Evolutionary conservation across 2,113 vertebrate genomes (phyloP).

Genomic region (Carassius carassius): DNA sequence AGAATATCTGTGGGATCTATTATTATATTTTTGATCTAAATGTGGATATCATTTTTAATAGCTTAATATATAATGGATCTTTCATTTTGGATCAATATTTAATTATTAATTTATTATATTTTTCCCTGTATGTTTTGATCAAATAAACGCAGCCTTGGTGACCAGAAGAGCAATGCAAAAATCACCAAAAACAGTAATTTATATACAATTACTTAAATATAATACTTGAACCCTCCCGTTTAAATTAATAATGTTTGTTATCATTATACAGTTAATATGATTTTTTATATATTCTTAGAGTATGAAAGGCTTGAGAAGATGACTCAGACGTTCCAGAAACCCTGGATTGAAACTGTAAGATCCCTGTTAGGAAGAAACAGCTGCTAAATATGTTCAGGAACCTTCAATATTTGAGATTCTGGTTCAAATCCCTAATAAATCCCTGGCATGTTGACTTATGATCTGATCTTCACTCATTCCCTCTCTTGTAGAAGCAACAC

Average conservation of each 20-base stretch:
- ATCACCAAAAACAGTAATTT: too few relatives aligned
- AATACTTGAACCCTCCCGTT: too few relatives aligned
- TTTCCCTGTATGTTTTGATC: background rate
- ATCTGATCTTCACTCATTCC: background rate
- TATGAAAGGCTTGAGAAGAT: background rate
- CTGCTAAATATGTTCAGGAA: background rate
- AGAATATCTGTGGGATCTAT: background rate
- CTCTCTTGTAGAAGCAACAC: background rate
- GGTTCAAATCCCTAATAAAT: constrained; percentile 9
- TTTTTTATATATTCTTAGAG: background rate
- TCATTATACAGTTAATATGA: too few relatives aligned
- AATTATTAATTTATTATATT: too few relatives aligned
- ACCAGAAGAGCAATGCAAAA: background rate
- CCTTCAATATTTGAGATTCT: background rate
- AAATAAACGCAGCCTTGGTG: background rate
- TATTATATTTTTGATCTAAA: too few relatives aligned
- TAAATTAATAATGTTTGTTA: too few relatives aligned
- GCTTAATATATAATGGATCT: background rate
- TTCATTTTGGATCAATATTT: too few relatives aligned
- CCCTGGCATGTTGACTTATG: background rate
- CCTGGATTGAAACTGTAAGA: background rate
- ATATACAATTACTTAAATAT: too few relatives aligned
- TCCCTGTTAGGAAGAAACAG: background rate
- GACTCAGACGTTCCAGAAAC: background rate
- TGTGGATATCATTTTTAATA: background rate